A percentile compares a stretch with the other conserved stretches of the same genome.
These are phyloP conservation scores for Peromyscus polionotus DNA, from an alignment of 2,113 vertebrate species.

Conservation along the genomic window DNA sequence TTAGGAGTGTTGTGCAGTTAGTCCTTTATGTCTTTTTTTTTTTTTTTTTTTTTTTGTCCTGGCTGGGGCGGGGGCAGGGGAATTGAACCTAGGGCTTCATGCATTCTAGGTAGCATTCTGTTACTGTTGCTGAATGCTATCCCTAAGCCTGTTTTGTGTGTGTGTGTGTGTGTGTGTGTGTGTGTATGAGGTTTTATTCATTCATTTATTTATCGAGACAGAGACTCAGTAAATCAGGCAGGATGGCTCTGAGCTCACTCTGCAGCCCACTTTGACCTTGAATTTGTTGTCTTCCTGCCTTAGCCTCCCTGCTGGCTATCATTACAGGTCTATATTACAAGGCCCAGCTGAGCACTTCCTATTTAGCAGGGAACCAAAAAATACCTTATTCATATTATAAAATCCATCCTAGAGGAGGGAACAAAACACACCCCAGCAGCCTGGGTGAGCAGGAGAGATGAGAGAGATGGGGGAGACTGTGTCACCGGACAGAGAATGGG, in stretches of 20 bases:
- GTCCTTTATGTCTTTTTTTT: not conserved
- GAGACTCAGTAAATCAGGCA: not conserved
- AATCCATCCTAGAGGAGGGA: not conserved
- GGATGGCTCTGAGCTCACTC: not conserved
- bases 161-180: not conserved
- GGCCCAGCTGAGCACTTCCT: not conserved
- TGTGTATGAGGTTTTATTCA: too few species aligned
- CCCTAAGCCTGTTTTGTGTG: too few species aligned
- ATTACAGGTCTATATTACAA: not conserved
- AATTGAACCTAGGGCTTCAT: not conserved
- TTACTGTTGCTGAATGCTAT: not conserved
- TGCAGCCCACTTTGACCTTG: not conserved
- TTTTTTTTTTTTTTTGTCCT: not conserved
- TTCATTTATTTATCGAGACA: too few species aligned
- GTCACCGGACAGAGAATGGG: accelerated
- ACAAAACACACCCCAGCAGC: not conserved
- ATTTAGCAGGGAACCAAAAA: not conserved
- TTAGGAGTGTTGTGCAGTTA: not conserved
- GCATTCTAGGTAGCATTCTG: too few species aligned
- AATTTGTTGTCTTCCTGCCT: not conserved
- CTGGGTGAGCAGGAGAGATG: too few species aligned
- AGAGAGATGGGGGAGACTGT: not conserved
- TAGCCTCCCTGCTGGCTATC: not conserved
- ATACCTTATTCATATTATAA: not conserved
- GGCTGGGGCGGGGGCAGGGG: too few species aligned